These are phyloP conservation scores for Chaenogobius annularis DNA, from an alignment of 2,113 vertebrate genomes.

Conservation along the genomic window DNA sequence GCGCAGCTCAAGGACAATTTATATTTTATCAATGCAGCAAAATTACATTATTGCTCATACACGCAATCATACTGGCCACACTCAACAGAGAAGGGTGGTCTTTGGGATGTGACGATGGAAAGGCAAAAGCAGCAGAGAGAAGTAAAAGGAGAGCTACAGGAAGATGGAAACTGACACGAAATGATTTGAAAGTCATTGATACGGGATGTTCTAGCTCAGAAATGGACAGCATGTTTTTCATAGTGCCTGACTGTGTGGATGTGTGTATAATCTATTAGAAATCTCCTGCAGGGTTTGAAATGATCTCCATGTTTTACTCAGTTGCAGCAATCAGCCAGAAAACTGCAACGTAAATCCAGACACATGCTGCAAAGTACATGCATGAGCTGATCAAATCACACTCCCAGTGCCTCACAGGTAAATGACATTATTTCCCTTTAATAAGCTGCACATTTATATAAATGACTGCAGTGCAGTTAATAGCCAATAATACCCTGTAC, in stretches of 20 bases:
- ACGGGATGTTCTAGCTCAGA: slow-evolving; percentile 70
- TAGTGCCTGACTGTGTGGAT: slow-evolving; percentile 61
- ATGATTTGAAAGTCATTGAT: slow-evolving; percentile 87
- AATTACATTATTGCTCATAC: slow-evolving; percentile 99
- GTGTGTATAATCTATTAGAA: slow-evolving; percentile 76
- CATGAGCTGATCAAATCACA: slow-evolving; percentile 48
- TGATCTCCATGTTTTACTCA: slow-evolving; percentile 98
- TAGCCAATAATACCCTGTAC: background rate
- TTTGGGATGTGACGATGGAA: slow-evolving; percentile 15
- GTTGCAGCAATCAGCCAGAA: slow-evolving; percentile 95
- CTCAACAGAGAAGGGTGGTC: slow-evolving; percentile 71
- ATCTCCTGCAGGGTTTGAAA: slow-evolving; percentile 96
- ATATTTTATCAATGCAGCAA: slow-evolving; percentile 99
- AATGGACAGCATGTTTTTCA: slow-evolving; percentile 78
- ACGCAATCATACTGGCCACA: slow-evolving; percentile 99
- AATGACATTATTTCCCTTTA: slow-evolving; percentile 40
- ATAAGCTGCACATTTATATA: slow-evolving; percentile 20
- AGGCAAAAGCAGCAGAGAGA: slow-evolving; percentile 40
- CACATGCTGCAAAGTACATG: slow-evolving; percentile 22
- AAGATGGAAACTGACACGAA: slow-evolving; percentile 87
- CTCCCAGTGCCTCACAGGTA: slow-evolving; percentile 31
- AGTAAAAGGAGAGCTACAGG: slow-evolving; percentile 32
- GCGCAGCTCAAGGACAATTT: slow-evolving; percentile 99
- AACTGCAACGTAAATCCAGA: slow-evolving; percentile 78
- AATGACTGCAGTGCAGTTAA: background rate